Evolutionary conservation across 1,140 invertebrate genomes (phyloP), one percentile per base, ranked within the genome.

Genomic region (Popillia japonica): DNA sequence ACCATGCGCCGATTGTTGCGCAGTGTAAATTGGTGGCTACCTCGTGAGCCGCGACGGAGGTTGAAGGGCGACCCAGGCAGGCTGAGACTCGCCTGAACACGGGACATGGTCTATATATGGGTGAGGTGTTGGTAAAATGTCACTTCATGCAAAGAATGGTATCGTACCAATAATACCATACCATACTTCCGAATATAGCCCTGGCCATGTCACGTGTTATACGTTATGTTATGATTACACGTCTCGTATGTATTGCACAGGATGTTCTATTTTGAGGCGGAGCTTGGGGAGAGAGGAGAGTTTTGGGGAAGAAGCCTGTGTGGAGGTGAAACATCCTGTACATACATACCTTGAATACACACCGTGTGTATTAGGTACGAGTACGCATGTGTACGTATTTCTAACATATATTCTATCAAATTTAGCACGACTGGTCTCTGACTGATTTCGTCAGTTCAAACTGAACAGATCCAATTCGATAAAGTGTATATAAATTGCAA

Each of bases 21-120:
- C 88, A 96, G 92, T 80, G 95, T 93, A 89, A 96, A 96, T 88
- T 98, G 96, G 87, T 97, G 96, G 84, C 95, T 96, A 81, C 94
- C 95, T 81, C 95, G 91, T 82, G 96, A 97, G 80, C 94, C 94
- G 82, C 96, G 91, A 68, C 96, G 92, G 76, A 95, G 89, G 88
- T 96, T 96, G 92, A 97, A 98, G 80, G 98, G 98, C 81, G 97
- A 98, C 81, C 97, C 97, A 81, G 98, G 98, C 84, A 99, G 92
- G 89, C 96, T 98, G 83, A 98, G 90, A 89, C 96, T 98, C 83
- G 96, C 94, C 96, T 98, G 93, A 86, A 84, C 81, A 86, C 80
- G 84, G 84, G 84, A 86, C 79, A 86, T 83, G 80, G 84, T 83
- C 84, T 84, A 82, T 83, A 83, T 82, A 85, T 85, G 83, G 81